Evolutionary conservation across 2,113 vertebrate species (phyloP).

Genomic region (Pitta sordida): DNA sequence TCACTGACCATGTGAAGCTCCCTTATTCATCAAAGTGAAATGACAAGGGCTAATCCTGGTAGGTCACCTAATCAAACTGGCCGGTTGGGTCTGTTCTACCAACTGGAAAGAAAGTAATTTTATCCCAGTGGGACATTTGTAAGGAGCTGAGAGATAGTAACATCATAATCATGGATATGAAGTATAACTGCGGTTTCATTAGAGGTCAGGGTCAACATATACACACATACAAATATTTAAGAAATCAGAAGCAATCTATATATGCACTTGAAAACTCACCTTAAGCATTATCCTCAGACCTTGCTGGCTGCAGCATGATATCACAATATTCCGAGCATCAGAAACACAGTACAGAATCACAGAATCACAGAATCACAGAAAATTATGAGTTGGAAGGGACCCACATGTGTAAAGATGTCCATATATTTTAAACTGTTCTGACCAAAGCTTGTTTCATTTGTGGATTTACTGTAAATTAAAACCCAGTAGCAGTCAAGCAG

Average conservation of each 20-base stretch:
- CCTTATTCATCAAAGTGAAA: background rate
- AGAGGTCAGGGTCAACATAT: background rate
- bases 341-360: background rate
- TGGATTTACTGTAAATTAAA: background rate
- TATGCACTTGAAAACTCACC: background rate
- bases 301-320: background rate
- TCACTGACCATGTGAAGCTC: background rate
- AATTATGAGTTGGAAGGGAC: too few species aligned
- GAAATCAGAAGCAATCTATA: background rate
- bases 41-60: background rate
- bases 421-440: background rate
- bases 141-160: background rate
- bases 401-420: background rate
- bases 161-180: background rate
- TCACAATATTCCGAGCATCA: background rate
- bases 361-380: too few species aligned
- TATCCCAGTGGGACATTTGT: background rate
- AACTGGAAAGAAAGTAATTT: background rate
- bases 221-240: background rate
- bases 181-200: background rate
- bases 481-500: background rate
- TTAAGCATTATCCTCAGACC: background rate
- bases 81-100: background rate
- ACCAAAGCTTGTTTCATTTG: background rate
- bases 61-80: background rate